Evolutionary conservation across 2,797 vertebrate genomes (phyloP), one percentile per base, ranked within the genome.

Genomic region (Synanceia verrucosa): DNA sequence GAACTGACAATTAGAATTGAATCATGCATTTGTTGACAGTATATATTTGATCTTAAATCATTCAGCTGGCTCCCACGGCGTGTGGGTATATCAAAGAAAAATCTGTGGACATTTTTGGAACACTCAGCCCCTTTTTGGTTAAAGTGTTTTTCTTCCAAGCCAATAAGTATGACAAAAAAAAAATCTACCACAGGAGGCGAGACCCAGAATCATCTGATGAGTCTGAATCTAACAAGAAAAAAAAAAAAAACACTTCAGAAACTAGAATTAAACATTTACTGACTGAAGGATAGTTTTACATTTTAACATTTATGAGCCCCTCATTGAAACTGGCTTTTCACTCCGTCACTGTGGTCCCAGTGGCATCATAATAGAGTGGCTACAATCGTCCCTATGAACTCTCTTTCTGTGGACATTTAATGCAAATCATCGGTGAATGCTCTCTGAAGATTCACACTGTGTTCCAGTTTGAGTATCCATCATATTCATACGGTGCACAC

Each of bases 161-260:
- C 58, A 79, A 86, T 76, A 86, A 81, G 70, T 72, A 70, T 82
- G 78, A 70, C 70, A 75, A 76, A 73, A 82, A 75, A 76, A 73
- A 82, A 68, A 31, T 72, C 65, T 33, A 47, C 29, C 0, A 43
- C 70, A 78, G 12, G 11, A 84, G 73, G 80, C 72, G 14, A 76
- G 58, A 85, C 76, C 76, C 73, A 84, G 78, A 88, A 84, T 86
- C 74, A 75, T 79, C 52, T 57, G 53, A 73, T 73, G 64, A 80
- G 71, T 78, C 23, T 70, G 61, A 66, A 57, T 78, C 57, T n/a
- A 24, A 21, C 78, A 57, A 61, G 46, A 59, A 69, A 66, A 28
- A 84, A 77, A 59, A 69, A 66, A 28, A 84, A 77, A 16, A n/a
- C 24, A 62, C 46, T 83, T 81, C 9, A 73, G 58, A 72, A 85